These are phyloP conservation scores for Aricia artaxerxes DNA, from an alignment of 2,888 invertebrate species.

Conservation along the genomic window DNA sequence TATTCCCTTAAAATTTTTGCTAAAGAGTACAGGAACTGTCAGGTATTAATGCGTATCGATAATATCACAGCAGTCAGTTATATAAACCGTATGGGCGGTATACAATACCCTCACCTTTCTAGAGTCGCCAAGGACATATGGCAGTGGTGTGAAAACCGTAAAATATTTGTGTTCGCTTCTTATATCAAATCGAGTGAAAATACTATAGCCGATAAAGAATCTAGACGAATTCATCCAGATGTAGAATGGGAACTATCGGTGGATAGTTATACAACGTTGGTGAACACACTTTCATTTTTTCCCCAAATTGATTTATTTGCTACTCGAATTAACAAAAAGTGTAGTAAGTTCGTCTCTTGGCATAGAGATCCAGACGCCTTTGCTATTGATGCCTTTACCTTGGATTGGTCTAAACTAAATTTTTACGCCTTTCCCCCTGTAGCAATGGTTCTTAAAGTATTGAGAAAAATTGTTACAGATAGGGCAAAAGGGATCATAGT, in stretches of 20 bases:
- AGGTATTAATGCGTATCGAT: no score
- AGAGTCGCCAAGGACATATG: constrained; percentile 34
- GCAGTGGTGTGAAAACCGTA: constrained; percentile 44
- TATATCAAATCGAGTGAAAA: constrained; percentile 43
- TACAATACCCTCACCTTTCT: constrained; percentile 36
- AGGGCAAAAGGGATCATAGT: constrained; percentile 15
- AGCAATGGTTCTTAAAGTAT: background rate
- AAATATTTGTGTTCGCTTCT: constrained; percentile 47
- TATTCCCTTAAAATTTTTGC: no score
- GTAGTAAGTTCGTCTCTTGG: constrained; percentile 12
- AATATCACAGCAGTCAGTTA: no score
- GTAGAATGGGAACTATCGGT: constrained; percentile 40
- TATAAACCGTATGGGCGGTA: constrained; percentile 20
- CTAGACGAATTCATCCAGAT: no score
- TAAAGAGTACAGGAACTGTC: no score
- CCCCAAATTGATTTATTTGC: constrained; percentile 19
- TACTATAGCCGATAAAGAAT: no score
- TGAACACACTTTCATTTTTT: background rate
- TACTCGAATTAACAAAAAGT: background rate
- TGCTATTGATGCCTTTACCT: background rate
- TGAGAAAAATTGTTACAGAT: constrained; percentile 15
- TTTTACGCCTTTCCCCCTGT: constrained; percentile 8
- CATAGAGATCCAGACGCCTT: constrained; percentile 5
- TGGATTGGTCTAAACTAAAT: background rate
- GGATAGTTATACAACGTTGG: background rate